Evolutionary conservation across 2,888 invertebrate genomes (phyloP).

Genomic region (Saturnia japonica): DNA sequence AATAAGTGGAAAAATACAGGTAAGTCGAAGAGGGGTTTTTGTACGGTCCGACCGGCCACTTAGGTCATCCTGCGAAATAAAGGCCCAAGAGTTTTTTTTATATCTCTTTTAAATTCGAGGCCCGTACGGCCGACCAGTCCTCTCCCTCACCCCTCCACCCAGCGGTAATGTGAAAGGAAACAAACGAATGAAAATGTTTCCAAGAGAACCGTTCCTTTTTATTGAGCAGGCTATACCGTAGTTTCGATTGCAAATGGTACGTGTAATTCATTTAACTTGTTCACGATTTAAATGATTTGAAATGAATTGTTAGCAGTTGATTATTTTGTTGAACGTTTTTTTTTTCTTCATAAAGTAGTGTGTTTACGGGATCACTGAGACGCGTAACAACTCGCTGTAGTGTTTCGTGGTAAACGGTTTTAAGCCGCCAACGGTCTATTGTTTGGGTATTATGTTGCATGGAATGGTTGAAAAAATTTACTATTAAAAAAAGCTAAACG

Average conservation of each 20-base stretch:
- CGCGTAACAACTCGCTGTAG: slow-evolving; percentile 54
- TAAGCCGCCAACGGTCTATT: slow-evolving; percentile 48
- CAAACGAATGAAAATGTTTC: slow-evolving; percentile 81
- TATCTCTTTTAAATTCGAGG: slow-evolving; percentile 80
- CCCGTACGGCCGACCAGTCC: slow-evolving; percentile 69
- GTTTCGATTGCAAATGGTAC: slow-evolving; percentile 80
- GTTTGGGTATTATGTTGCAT: slow-evolving; percentile 62
- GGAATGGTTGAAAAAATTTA: slow-evolving; percentile 36
- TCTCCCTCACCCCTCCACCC: slow-evolving; percentile 70
- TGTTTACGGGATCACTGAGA: slow-evolving; percentile 62
- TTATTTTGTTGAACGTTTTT: slow-evolving; percentile 40
- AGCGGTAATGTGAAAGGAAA: slow-evolving; percentile 78
- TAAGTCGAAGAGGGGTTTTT: slow-evolving; percentile 79
- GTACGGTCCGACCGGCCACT: slow-evolving; percentile 79
- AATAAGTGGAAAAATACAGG: slow-evolving; percentile 83
- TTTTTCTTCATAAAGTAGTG: slow-evolving; percentile 49
- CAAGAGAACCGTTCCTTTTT: slow-evolving; percentile 71
- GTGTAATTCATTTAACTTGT: slow-evolving; percentile 73
- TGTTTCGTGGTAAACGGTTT: slow-evolving; percentile 55
- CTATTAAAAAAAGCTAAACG: background rate
- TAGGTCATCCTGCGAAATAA: slow-evolving; percentile 82
- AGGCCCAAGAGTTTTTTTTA: slow-evolving; percentile 74
- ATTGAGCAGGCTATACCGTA: slow-evolving; percentile 70
- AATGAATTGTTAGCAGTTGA: slow-evolving; percentile 29
- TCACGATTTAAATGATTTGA: slow-evolving; percentile 51